Evolutionary conservation across 2,113 vertebrate genomes (phyloP).

Genomic region (Notarius lentiginosus): DNA sequence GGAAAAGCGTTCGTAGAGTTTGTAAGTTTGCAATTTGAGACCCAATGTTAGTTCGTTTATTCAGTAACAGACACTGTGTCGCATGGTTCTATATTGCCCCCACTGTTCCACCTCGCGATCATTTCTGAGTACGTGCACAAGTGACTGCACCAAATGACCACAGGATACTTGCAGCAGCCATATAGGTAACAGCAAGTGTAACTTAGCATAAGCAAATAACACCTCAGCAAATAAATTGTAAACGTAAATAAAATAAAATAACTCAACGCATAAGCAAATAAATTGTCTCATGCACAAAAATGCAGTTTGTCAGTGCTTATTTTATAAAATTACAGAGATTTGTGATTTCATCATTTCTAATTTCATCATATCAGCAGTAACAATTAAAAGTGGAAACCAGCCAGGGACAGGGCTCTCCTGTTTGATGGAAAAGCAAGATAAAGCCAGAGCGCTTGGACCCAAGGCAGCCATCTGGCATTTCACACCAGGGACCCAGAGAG

Average conservation of each 20-base stretch:
- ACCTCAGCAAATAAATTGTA: not conserved
- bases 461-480: slow-evolving; percentile 52
- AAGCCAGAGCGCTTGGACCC: slow-evolving; percentile 30
- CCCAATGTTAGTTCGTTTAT: not conserved
- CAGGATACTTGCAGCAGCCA: not conserved
- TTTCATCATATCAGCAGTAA: not conserved
- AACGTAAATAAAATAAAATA: too few species aligned
- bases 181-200: not conserved
- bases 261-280: not conserved
- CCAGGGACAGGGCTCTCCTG: slow-evolving; percentile 20
- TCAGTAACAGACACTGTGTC: not conserved
- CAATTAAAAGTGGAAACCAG: not conserved
- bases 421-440: slow-evolving; percentile 31
- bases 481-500: slow-evolving; percentile 43
- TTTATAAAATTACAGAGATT: not conserved
- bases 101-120: not conserved
- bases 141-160: not conserved
- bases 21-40: not conserved
- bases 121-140: not conserved
- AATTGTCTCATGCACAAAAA: not conserved
- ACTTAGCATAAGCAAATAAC: not conserved
- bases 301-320: not conserved
- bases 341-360: not conserved
- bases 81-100: not conserved
- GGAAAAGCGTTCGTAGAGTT: not conserved